Evolutionary conservation across 2,888 invertebrate species (phyloP).

Genomic region (Phengaris arion): DNA sequence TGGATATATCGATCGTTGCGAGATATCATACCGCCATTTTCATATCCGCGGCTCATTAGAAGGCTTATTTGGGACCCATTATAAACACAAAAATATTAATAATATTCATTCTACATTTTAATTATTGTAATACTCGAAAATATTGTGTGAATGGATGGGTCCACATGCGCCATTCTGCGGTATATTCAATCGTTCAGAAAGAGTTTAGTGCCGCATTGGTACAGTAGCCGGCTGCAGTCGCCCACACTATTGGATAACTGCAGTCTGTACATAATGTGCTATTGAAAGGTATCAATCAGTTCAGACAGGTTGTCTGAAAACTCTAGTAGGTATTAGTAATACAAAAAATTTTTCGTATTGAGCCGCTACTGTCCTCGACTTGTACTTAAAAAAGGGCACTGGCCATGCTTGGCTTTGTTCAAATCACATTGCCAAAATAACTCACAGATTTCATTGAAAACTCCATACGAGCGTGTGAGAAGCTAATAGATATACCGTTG

Average conservation of each 20-base stretch:
- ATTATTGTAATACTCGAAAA: background rate
- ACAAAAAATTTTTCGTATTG: no score
- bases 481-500: background rate
- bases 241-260: slow-evolving; percentile 20
- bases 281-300: background rate
- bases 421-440: background rate
- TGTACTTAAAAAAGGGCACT: background rate
- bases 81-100: background rate
- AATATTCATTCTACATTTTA: no score
- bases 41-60: no score
- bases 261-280: background rate
- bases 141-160: background rate
- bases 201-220: slow-evolving; percentile 24
- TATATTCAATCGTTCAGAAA: background rate
- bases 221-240: background rate
- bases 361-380: background rate
- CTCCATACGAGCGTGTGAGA: slow-evolving; percentile 9
- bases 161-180: slow-evolving; percentile 16
- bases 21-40: no score
- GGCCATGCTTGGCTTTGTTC: background rate
- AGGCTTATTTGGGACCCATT: background rate
- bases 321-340: no score
- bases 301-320: background rate
- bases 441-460: slow-evolving; percentile 8
- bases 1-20: background rate